phyloP scores from a whole-genome alignment of 1,140 invertebrate genomes.

The Schlechtendalia chinensis region DNA sequence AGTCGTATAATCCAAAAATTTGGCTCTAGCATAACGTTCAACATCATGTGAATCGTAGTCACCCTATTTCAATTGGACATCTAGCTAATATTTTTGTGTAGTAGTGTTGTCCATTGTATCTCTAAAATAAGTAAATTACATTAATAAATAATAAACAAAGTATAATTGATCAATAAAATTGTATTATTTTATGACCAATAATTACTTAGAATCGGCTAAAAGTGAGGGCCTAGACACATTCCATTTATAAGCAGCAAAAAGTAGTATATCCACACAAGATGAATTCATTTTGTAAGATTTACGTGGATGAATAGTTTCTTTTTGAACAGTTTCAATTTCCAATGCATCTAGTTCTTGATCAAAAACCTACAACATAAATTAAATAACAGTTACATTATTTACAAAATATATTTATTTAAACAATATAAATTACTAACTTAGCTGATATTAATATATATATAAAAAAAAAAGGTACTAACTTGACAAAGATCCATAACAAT shows the following conservation, averaged over 20 bases:
- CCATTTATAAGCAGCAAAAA: conserved; percentile 99
- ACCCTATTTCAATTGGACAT: conserved; percentile 98
- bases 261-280: conserved; percentile 95
- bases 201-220: conserved; percentile 91
- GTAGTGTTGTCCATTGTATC: conserved; percentile 99
- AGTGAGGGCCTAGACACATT: conserved; percentile 95
- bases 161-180: too few species aligned
- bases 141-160: not conserved
- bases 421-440: too few species aligned
- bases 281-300: conserved; percentile 99
- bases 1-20: conserved; percentile 98
- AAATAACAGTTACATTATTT: too few species aligned
- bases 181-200: too few species aligned
- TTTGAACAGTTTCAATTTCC: conserved; percentile 99
- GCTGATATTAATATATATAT: too few species aligned
- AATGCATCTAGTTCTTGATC: conserved; percentile 98
- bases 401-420: not conserved
- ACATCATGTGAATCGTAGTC: conserved; percentile 99
- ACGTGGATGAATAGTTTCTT: conserved; percentile 98
- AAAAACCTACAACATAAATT: conserved; percentile 70
- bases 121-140: conserved; percentile 54
- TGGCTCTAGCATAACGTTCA: conserved; percentile 95
- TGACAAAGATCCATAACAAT: conserved; percentile 99
- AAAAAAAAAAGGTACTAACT: conserved; percentile 61
- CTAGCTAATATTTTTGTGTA: conserved; percentile 99